phyloP scores from a whole-genome alignment of 2,797 vertebrate genomes.

The Pelochelys cantorii region DNA sequence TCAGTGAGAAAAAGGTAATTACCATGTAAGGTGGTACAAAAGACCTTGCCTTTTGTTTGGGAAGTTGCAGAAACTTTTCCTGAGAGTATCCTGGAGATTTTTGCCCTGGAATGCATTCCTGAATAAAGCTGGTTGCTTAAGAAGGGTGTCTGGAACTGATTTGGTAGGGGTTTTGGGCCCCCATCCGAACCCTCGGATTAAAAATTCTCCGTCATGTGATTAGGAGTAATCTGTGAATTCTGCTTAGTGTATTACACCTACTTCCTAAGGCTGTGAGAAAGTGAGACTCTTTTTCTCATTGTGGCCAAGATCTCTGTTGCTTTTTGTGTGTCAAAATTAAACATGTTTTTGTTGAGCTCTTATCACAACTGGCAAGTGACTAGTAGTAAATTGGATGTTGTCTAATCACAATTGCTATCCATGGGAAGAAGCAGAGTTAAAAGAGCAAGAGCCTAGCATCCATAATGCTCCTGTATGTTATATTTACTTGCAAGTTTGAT shows the following conservation, averaged over 20 bases:
- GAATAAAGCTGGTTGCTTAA: too few species aligned
- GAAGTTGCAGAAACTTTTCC: too few species aligned
- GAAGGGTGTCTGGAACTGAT: too few species aligned
- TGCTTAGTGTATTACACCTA: not conserved
- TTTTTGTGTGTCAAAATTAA: slow-evolving; percentile 50
- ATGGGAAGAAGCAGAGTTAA: slow-evolving; percentile 54
- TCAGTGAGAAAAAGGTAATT: too few species aligned
- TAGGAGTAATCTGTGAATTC: not conserved
- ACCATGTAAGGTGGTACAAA: too few species aligned
- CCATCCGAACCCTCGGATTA: too few species aligned
- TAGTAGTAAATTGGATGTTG: slow-evolving; percentile 52
- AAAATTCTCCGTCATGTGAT: too few species aligned
- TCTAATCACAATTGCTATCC: slow-evolving; percentile 67
- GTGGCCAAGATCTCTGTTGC: slow-evolving; percentile 6
- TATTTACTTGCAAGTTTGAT: slow-evolving; percentile 39
- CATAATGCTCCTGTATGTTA: slow-evolving; percentile 46
- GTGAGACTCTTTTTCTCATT: not conserved
- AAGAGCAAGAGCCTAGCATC: not conserved
- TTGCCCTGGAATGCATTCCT: too few species aligned
- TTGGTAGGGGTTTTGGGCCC: too few species aligned
- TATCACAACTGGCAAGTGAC: slow-evolving; percentile 50
- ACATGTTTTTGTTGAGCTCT: slow-evolving; percentile 23
- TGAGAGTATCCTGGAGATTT: too few species aligned
- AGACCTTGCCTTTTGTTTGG: too few species aligned
- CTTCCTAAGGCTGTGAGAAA: slow-evolving; percentile 27